Conservation (phyloP, 2,888 invertebrate species). For the Melanostoma scalare region DNA sequence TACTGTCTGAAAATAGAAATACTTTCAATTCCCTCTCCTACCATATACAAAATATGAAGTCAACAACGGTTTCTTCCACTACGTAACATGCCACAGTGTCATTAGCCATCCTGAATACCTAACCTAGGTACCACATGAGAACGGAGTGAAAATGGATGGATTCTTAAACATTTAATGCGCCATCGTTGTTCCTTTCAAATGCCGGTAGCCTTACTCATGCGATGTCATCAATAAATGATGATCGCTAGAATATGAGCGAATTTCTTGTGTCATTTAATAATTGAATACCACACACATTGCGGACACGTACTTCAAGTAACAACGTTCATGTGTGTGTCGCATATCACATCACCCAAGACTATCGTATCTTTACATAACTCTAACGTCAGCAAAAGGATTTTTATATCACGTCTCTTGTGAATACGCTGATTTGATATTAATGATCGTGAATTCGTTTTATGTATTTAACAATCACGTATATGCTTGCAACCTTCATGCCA, state of each 20-base stretch:
- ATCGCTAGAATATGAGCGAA: conserved; percentile 22
- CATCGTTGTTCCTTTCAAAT: background rate
- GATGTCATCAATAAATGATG: conserved; percentile 37
- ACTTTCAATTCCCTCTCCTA: no score
- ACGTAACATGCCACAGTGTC: no score
- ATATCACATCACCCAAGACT: background rate
- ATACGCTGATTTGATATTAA: conserved; percentile 58
- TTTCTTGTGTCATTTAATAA: background rate
- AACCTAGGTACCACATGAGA: no score
- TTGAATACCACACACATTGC: conserved; percentile 5
- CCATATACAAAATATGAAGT: no score
- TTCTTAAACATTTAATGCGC: no score
- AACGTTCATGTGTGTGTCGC: no score
- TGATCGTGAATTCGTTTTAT: conserved; percentile 58
- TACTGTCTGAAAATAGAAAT: background rate
- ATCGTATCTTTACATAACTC: conserved; percentile 17
- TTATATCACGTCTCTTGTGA: conserved; percentile 42
- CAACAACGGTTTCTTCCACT: no score
- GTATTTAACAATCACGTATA: conserved; percentile 58
- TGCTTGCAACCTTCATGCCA: conserved; percentile 10
- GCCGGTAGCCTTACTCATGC: background rate
- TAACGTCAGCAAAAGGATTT: conserved; percentile 38
- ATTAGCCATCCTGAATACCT: no score
- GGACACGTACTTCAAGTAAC: no score
- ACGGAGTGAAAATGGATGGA: no score